Evolutionary conservation across 2,888 invertebrate genomes (phyloP), one percentile per base, ranked within the genome.

Genomic region (Mesochorus sp.): DNA sequence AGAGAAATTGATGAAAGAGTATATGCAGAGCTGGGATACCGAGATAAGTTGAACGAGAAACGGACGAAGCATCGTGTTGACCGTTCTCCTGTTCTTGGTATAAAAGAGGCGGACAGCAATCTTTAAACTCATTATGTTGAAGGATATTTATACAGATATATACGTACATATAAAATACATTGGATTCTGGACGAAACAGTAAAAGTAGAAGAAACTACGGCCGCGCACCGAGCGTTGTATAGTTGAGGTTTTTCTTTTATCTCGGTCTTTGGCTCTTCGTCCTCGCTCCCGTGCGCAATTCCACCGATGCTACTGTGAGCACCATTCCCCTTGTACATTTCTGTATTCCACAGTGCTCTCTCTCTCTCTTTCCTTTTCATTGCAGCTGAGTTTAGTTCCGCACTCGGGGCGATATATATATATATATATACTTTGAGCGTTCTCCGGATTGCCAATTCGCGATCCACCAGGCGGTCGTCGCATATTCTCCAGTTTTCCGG

Each of bases 211-310:
- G 44, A n/a, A 51, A 66, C 26, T 44, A 10, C 24, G 19, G 8
- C 37, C 24, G 37, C 26, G 8, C n/a, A 55, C 17, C 17, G 62
- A 64, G 10, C 39, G 10, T 67, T n/a, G n/a, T n/a, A n/a, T 42
- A 42, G 39, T 34, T 24, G 37, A 34, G 44, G 44, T 31, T 26
- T 8, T 42, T 47, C 62, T 62, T 44, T 59, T 42, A 34, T 39
- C 17, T 12, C 12, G 34, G 44, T n/a, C 26, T 42, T 34, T 44
- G 34, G 62, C 53, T 55, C 34, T 51, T 57, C 53, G 49, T 37
- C 21, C 61, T 61, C 44, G 51, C 59, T 42, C n/a, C 64, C 31
- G 39, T 57, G 42, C 10, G 59, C 71, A 59, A 71, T 71, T 66
- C 66, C 34, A 12, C 21, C 59, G 59, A 71, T 59, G 70, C 53